Conservation (phyloP, 2,888 invertebrate genomes). For the Tethea ocularis region DNA sequence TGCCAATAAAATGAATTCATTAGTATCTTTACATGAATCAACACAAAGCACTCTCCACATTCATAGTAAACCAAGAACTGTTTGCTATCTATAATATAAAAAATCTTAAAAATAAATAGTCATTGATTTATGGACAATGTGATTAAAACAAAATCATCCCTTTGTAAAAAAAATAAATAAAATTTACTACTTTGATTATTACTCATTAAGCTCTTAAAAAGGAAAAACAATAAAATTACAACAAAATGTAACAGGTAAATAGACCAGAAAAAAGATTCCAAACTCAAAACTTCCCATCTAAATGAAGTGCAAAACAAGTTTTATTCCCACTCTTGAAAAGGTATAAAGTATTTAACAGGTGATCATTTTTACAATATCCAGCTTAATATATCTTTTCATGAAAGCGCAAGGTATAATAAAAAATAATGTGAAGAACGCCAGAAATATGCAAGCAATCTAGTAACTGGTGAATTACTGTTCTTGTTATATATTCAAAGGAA, state of each 20-base stretch:
- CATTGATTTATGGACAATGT: constrained; percentile 59
- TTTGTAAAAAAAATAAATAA: constrained; percentile 60
- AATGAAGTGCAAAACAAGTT: constrained; percentile 37
- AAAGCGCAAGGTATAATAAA: background rate
- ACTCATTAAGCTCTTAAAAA: constrained; percentile 58
- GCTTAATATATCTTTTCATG: background rate
- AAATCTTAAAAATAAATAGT: constrained; percentile 60
- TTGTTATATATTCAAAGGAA: background rate
- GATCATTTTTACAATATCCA: background rate
- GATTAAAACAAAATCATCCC: constrained; percentile 66
- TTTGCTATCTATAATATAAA: constrained; percentile 44
- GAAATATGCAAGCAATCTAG: background rate
- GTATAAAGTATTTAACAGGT: background rate
- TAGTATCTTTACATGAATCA: constrained; percentile 36
- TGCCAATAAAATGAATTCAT: constrained; percentile 28
- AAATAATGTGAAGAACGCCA: background rate
- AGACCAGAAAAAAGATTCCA: constrained; percentile 52
- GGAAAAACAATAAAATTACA: constrained; percentile 51
- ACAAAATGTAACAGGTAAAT: constrained; percentile 52
- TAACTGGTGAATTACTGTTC: background rate
- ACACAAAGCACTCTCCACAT: constrained; percentile 52
- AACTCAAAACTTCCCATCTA: constrained; percentile 49
- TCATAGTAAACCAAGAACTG: constrained; percentile 48
- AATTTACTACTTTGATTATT: constrained; percentile 61
- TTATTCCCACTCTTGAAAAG: constrained; percentile 11